A percentile compares a stretch with the other conserved stretches of the same genome.
phyloP scores from a whole-genome alignment of 2,113 vertebrate species.

The Sebastes fasciatus region DNA sequence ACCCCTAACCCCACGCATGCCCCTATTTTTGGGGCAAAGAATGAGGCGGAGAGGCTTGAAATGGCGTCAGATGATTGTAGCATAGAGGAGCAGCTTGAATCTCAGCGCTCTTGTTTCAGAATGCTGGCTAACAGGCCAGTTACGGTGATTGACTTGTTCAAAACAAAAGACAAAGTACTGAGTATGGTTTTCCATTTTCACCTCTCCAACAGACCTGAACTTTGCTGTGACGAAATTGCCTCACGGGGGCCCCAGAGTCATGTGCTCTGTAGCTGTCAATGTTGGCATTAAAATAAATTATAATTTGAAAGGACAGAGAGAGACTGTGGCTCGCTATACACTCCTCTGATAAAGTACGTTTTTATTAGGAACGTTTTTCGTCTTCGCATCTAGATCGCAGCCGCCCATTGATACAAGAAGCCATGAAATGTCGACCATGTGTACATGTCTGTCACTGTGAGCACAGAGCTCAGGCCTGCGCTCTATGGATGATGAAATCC shows the following conservation, averaged over 20 bases:
- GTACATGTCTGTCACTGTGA: slow-evolving; percentile 71
- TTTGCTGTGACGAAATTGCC: not conserved
- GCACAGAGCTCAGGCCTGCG: slow-evolving; percentile 57
- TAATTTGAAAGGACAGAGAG: slow-evolving; percentile 9
- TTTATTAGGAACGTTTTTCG: not conserved
- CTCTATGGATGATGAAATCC: slow-evolving; percentile 80
- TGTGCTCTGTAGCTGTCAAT: slow-evolving; percentile 8
- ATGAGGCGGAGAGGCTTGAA: slow-evolving; percentile 73
- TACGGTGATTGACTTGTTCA: not conserved
- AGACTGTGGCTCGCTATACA: not conserved
- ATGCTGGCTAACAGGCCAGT: not conserved
- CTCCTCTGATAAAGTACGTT: not conserved
- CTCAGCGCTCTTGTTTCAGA: not conserved
- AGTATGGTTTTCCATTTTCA: slow-evolving; percentile 24
- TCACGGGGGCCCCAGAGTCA: not conserved
- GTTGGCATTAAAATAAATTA: not conserved
- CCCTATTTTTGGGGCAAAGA: slow-evolving; percentile 82
- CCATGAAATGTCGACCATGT: slow-evolving; percentile 68
- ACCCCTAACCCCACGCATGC: slow-evolving; percentile 78
- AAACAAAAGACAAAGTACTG: slow-evolving; percentile 2
- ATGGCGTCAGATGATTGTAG: slow-evolving; percentile 69
- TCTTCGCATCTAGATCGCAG: slow-evolving; percentile 41
- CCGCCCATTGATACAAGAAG: slow-evolving; percentile 51
- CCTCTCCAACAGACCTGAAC: not conserved
- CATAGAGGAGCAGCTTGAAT: slow-evolving; percentile 31